Evolutionary conservation across 2,888 invertebrate species (phyloP).

Genomic region (Strigamia maritima): DNA sequence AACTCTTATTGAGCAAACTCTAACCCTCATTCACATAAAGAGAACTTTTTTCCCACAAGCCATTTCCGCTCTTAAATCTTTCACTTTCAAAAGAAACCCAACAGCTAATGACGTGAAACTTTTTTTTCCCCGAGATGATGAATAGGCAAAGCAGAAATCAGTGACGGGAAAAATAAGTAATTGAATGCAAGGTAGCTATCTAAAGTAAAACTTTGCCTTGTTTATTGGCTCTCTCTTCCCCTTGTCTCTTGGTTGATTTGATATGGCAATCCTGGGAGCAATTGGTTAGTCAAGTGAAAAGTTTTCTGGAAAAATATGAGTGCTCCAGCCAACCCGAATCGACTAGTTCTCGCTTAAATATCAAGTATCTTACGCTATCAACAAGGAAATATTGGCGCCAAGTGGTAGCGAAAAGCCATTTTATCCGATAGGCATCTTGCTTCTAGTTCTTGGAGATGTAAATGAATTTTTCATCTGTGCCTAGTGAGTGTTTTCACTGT

Average conservation of each 20-base stretch:
- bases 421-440: conserved; percentile 34
- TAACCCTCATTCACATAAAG: conserved; percentile 3
- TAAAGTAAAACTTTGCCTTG: conserved; percentile 26
- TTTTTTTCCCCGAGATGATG: conserved; percentile 9
- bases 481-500: conserved; percentile 27
- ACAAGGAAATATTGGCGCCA: conserved; percentile 32
- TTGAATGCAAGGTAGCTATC: conserved; percentile 32
- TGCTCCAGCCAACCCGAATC: conserved; percentile 12
- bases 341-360: conserved; percentile 25
- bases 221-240: conserved; percentile 21
- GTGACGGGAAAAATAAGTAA: conserved; percentile 14
- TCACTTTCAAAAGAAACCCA: conserved; percentile 23
- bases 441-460: conserved; percentile 34
- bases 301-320: conserved; percentile 29
- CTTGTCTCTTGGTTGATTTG: conserved; percentile 27
- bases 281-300: conserved; percentile 32
- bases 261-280: conserved; percentile 28
- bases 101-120: conserved; percentile 18
- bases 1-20: not conserved
- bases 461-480: conserved; percentile 32
- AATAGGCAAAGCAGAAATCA: conserved; percentile 10
- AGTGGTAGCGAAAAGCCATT: conserved; percentile 32
- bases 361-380: conserved; percentile 34
- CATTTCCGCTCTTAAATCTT: conserved; percentile 9
- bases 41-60: not conserved